Base-by-base conservation (phyloP, 1,140 invertebrate genomes). In the Drosophila leontia region DNA sequence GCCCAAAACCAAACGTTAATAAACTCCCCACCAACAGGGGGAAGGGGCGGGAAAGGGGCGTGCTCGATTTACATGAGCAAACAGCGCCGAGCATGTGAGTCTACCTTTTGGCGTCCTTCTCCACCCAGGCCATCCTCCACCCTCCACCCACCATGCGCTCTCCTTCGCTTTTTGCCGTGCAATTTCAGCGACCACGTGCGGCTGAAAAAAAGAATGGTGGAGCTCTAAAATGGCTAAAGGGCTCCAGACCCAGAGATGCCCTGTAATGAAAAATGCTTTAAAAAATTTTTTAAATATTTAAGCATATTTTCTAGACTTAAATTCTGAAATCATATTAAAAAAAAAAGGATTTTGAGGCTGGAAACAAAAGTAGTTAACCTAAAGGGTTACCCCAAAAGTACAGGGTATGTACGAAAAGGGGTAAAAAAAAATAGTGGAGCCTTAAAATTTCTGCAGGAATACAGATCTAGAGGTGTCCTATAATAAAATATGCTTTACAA, bases 41-140 rank as follows among this genome's bases (percentile, higher is more conserved):
- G 1, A 13, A 3, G 13, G 23, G 17, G 7, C 3, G 12, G 12
- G n/a, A 2, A 19, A 34, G 3, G 37, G 56, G 51, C 45, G 61
- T 42, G 71, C 76, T 83, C 83, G 86, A 88, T 87, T 87, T 87
- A 83, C 83, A 88, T 87, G 72, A 79, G 82, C 71, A 84, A 91
- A 88, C 78, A 81, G 61, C 63, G 55, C 15, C 59, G 44, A 65
- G 48, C 9, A 75, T 69, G 58, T 63, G 69, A 50, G 32, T 56
- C 70, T 63, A 51, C 48, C 35, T 47, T 56, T 56, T 37, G 61
- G 35, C 35, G 17, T 35, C 19, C 61, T 37, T 11, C 5, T 8
- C 42, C 17, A n/a, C 23, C 9, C 26, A 29, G 26, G 2, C 23
- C 23, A 23, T 26, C 15, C 29, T 5, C 47, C n/a, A 35, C 35